These are phyloP conservation scores for Troides oblongomaculatus DNA, from an alignment of 2,888 invertebrate genomes.

Conservation along the genomic window DNA sequence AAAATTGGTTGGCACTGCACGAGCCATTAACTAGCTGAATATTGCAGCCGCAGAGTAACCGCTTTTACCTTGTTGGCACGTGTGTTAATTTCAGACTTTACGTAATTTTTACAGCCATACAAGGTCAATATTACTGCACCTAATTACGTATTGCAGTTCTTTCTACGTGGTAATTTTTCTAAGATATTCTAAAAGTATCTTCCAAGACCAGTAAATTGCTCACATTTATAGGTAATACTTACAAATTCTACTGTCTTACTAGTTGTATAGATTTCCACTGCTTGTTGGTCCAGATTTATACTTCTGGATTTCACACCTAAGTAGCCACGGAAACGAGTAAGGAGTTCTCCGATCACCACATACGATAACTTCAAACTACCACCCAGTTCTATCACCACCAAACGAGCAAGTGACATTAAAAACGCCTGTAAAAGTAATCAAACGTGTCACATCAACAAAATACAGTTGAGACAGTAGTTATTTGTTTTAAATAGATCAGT, in stretches of 20 bases:
- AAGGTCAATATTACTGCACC: constrained; percentile 14
- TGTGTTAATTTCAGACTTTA: constrained; percentile 1
- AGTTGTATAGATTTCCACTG: constrained; percentile 51
- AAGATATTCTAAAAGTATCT: too few relatives aligned
- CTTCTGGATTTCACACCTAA: constrained; percentile 55
- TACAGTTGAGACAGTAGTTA: not conserved
- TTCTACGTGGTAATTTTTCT: not conserved
- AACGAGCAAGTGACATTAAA: constrained; percentile 74
- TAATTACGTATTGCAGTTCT: not conserved
- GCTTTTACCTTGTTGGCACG: constrained; percentile 20
- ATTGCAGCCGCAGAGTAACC: constrained; percentile 6
- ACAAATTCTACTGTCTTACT: constrained; percentile 55
- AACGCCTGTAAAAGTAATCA: constrained; percentile 61
- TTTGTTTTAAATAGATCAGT: not conserved
- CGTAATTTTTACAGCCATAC: not conserved
- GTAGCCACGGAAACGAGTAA: constrained; percentile 73
- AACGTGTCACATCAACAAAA: not conserved
- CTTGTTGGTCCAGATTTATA: constrained; percentile 43
- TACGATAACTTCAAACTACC: constrained; percentile 82
- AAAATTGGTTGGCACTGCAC: constrained; percentile 17
- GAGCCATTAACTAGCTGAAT: constrained; percentile 13
- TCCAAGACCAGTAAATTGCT: too few relatives aligned
- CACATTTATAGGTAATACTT: constrained; percentile 37
- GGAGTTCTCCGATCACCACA: constrained; percentile 84
- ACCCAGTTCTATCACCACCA: constrained; percentile 81